phyloP scores from a whole-genome alignment of 2,113 vertebrate species.

The Cynopterus brachyotis region DNA sequence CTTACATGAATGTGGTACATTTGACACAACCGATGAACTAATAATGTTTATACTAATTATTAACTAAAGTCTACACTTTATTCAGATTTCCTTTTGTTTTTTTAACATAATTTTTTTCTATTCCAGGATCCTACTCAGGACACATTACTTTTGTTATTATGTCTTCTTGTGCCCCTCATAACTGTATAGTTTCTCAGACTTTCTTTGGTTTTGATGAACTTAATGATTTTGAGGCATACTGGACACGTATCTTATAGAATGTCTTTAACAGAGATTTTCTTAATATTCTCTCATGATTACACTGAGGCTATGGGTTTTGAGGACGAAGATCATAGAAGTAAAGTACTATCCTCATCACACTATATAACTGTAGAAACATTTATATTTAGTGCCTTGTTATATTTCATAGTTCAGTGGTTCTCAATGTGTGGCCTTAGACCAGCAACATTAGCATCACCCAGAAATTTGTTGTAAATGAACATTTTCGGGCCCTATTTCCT shows the following conservation, averaged over 20 bases:
- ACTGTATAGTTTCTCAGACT: background rate
- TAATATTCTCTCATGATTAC: background rate
- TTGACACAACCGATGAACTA: background rate
- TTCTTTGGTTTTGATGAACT: background rate
- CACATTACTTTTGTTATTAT: background rate
- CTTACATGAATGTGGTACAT: background rate
- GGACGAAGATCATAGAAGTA: background rate
- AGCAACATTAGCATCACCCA: background rate
- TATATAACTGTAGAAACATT: background rate
- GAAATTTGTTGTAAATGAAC: background rate
- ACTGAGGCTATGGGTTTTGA: background rate
- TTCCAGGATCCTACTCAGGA: background rate
- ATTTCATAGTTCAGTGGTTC: background rate
- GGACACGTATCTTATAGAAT: background rate
- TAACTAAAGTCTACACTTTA: background rate
- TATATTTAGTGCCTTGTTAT: background rate
- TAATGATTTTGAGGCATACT: background rate
- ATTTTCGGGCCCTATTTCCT: background rate
- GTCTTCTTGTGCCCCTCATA: background rate
- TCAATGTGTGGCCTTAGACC: background rate
- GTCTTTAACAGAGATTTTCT: background rate
- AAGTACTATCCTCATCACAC: background rate
- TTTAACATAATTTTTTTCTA: background rate
- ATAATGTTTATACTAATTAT: background rate
- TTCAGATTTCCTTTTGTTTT: background rate